Percentiles rank a stretch among this genome's conserved stretches.
Evolutionary conservation across 2,797 vertebrate genomes (phyloP).

Genomic region (Phataginus tetradactyla): DNA sequence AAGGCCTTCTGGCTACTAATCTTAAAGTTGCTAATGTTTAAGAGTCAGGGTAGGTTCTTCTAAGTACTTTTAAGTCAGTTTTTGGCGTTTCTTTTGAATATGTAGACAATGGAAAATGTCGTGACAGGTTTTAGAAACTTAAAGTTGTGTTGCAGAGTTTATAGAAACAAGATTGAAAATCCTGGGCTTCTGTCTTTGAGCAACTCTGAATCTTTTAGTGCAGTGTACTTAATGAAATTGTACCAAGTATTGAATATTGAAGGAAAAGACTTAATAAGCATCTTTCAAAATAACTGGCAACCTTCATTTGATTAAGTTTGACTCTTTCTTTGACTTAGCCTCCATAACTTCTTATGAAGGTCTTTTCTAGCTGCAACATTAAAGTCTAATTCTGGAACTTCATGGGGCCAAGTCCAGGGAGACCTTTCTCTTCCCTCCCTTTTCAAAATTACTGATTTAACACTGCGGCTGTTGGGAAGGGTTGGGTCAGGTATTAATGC

Average conservation of each 20-base stretch:
- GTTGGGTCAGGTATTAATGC: neutral
- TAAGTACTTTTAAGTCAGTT: neutral
- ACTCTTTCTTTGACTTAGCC: neutral
- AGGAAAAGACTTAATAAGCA: neutral
- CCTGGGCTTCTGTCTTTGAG: neutral
- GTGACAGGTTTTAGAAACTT: constrained; percentile 37
- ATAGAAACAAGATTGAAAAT: constrained; percentile 25
- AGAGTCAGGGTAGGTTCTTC: neutral
- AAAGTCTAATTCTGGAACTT: constrained; percentile 10
- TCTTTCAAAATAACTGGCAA: constrained; percentile 34
- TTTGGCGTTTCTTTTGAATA: constrained; percentile 21
- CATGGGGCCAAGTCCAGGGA: neutral
- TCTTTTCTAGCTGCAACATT: neutral
- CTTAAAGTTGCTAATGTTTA: neutral
- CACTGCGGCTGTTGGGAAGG: neutral
- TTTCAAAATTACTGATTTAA: neutral
- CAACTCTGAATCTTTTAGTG: constrained; percentile 6
- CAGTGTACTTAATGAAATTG: neutral
- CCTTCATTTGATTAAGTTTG: neutral
- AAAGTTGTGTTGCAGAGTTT: constrained; percentile 34
- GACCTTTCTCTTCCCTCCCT: neutral
- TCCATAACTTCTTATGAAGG: neutral
- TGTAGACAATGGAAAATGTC: neutral
- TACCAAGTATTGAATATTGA: neutral
- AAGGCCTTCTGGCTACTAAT: neutral